Conservation (phyloP, 2,113 vertebrate genomes). For the Struthio camelus region DNA sequence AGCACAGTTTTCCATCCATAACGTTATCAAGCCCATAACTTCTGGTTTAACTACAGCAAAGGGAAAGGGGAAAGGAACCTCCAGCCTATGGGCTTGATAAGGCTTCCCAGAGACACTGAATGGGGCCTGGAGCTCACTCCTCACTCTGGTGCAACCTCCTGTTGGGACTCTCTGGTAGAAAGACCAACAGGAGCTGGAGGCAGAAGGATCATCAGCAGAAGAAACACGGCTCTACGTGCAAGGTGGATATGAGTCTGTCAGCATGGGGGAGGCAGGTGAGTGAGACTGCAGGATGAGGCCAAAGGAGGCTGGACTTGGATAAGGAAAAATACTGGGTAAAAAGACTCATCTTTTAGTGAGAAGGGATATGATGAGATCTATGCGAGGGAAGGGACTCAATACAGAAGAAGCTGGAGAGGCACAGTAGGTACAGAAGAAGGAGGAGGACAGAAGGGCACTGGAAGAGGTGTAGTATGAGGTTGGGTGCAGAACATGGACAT, state of each 20-base stretch:
- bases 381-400: neutral
- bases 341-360: neutral
- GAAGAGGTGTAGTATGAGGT: neutral
- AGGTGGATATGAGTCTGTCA: neutral
- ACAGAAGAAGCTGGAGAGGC: neutral
- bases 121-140: neutral
- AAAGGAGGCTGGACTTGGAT: neutral
- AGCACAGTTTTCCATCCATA: neutral
- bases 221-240: accelerated
- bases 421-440: neutral
- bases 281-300: neutral
- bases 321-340: neutral
- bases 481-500: neutral
- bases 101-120: neutral
- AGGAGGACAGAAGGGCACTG: neutral
- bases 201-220: neutral
- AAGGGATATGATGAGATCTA: neutral
- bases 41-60: neutral
- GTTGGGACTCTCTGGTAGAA: neutral
- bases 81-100: neutral
- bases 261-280: neutral
- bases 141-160: neutral
- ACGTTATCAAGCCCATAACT: neutral
- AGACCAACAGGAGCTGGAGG: neutral
- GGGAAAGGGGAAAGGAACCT: neutral